phyloP scores from a whole-genome alignment of 1,140 invertebrate genomes.

The Elymnias hypermnestra region DNA sequence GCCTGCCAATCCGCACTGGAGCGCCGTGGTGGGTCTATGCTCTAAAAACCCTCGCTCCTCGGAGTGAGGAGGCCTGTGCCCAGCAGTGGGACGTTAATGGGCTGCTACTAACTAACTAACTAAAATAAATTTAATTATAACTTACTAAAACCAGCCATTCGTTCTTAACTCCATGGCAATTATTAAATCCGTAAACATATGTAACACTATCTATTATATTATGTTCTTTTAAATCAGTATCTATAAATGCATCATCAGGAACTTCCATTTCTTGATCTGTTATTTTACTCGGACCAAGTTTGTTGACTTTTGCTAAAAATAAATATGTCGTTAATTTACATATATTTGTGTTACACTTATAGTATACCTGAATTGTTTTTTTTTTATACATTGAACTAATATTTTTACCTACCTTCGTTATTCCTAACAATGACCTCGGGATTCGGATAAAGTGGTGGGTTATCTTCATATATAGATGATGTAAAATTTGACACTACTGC shows the following conservation, averaged over 20 bases:
- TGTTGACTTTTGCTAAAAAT: constrained; percentile 32
- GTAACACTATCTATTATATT: constrained; percentile 72
- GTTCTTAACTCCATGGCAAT: constrained; percentile 49
- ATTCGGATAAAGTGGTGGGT: constrained; percentile 65
- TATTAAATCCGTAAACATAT: constrained; percentile 65
- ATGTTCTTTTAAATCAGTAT: constrained; percentile 65
- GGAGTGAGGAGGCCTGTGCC: no score
- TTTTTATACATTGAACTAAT: no score
- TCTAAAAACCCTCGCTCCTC: no score
- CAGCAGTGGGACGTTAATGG: no score
- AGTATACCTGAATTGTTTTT: no score
- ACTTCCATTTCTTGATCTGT: constrained; percentile 55
- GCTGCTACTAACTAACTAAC: no score
- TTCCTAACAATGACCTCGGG: constrained; percentile 50
- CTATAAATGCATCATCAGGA: constrained; percentile 64
- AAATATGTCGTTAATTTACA: no score
- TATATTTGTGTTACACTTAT: no score
- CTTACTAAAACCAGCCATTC: constrained; percentile 64
- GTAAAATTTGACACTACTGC: constrained; percentile 63
- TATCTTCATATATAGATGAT: constrained; percentile 66
- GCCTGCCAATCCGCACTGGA: no score
- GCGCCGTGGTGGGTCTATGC: no score
- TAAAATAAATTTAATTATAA: no score
- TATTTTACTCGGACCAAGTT: constrained; percentile 40
- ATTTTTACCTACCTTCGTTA: constrained; percentile 60